Evolutionary conservation across 2,797 vertebrate species (phyloP).

Genomic region (Selene dorsalis): DNA sequence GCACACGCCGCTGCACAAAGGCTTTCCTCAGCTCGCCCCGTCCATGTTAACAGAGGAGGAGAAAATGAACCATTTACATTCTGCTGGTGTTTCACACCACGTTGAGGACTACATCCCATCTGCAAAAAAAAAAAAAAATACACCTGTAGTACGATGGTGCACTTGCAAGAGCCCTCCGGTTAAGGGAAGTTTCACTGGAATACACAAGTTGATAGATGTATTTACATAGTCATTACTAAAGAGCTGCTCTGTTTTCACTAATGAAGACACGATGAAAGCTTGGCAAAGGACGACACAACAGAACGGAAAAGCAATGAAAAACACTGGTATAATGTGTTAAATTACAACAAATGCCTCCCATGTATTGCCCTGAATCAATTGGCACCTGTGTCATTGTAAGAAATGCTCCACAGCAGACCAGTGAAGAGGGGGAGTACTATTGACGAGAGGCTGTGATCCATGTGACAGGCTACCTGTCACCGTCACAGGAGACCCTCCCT

Average conservation of each 20-base stretch:
- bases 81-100: conserved; percentile 40
- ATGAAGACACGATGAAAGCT: conserved; percentile 37
- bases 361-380: conserved; percentile 75
- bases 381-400: conserved; percentile 72
- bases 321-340: conserved; percentile 42
- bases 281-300: conserved; percentile 13
- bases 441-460: conserved; percentile 81
- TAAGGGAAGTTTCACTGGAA: not conserved
- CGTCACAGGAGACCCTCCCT: conserved; percentile 67
- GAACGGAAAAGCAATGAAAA: conserved; percentile 26
- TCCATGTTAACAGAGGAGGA: conserved; percentile 49
- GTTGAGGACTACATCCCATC: conserved; percentile 12
- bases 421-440: conserved; percentile 73
- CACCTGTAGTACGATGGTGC: conserved; percentile 4
- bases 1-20: conserved; percentile 51
- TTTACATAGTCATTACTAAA: conserved; percentile 19
- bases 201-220: conserved; percentile 13
- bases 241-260: conserved; percentile 10
- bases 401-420: conserved; percentile 69
- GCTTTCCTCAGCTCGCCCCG: conserved; percentile 26
- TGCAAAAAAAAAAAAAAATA: conserved; percentile 25
- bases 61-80: conserved; percentile 70
- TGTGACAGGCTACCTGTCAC: conserved; percentile 83
- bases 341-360: conserved; percentile 62
- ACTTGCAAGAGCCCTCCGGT: conserved; percentile 12